phyloP scores from a whole-genome alignment of 23 tunicate genomes.

The Styela clava region DNA sequence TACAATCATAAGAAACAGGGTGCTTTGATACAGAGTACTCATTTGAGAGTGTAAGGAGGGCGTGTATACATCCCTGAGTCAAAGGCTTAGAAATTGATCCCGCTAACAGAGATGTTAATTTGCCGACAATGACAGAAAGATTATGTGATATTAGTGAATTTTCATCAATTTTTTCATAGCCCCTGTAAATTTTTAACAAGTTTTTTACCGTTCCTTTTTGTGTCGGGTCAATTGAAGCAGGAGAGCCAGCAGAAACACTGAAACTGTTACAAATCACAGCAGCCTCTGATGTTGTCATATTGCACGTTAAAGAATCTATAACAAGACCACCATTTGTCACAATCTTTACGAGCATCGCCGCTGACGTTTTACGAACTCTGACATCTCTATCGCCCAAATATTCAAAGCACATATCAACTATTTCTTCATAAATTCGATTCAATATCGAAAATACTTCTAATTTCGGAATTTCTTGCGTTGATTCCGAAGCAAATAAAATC shows the following conservation, averaged over 20 bases:
- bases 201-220: constrained; percentile 31
- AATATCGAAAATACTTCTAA: not conserved
- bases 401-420: constrained; percentile 5
- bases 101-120: constrained; percentile 33
- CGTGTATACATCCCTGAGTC: constrained; percentile 46
- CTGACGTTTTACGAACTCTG: constrained; percentile 51
- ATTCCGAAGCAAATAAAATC: constrained; percentile 22
- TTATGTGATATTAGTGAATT: constrained; percentile 15
- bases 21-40: constrained; percentile 34
- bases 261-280: constrained; percentile 9
- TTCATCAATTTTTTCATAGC: constrained; percentile 35
- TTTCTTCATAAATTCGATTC: constrained; percentile 10
- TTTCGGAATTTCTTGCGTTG: not conserved
- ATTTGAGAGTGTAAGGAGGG: constrained; percentile 35
- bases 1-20: constrained; percentile 68
- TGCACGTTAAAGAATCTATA: constrained; percentile 4
- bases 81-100: constrained; percentile 44
- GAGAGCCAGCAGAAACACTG: not conserved
- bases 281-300: constrained; percentile 12
- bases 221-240: not conserved
- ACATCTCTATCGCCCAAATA: constrained; percentile 50
- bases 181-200: constrained; percentile 64
- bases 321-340: constrained; percentile 10
- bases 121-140: constrained; percentile 40
- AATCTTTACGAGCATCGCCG: constrained; percentile 27